Evolutionary conservation across 2,888 invertebrate species (phyloP).

Genomic region (Eupeodes latifasciatus): DNA sequence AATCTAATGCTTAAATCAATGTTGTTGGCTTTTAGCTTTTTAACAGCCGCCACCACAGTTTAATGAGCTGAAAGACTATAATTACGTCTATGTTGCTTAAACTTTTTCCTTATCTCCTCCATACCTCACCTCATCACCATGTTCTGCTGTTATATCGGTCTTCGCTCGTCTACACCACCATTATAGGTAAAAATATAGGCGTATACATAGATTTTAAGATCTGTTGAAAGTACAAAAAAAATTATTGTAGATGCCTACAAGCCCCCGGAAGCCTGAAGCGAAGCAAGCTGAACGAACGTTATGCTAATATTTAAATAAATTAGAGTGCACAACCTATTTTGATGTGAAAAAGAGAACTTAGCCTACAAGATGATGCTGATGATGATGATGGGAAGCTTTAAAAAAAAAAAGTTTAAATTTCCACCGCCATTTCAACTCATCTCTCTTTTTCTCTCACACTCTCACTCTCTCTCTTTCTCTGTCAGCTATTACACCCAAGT

Average conservation of each 20-base stretch:
- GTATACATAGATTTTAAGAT: not conserved
- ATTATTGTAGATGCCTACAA: not conserved
- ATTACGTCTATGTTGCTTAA: conserved; percentile 42
- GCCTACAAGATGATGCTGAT: conserved; percentile 9
- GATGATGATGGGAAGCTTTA: not conserved
- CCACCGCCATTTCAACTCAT: conserved; percentile 12
- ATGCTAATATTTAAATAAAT: conserved; percentile 61
- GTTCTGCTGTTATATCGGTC: not conserved
- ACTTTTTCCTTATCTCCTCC: conserved; percentile 8
- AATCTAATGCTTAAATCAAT: conserved; percentile 20
- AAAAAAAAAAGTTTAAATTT: conserved; percentile 27
- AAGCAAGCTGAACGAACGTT: not conserved
- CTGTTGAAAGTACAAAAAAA: not conserved
- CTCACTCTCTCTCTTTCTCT: not conserved
- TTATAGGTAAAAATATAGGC: not conserved
- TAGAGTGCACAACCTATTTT: conserved; percentile 57
- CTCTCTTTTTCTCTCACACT: not conserved
- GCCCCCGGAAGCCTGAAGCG: not conserved
- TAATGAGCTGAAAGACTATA: conserved; percentile 44
- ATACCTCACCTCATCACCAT: not conserved
- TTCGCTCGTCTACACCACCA: not conserved
- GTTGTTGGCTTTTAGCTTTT: conserved; percentile 38
- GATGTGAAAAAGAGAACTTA: conserved; percentile 10
- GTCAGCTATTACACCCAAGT: conserved; percentile 5
- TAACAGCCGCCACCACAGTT: conserved; percentile 33